Evolutionary conservation across 2,888 invertebrate species (phyloP).

Genomic region (Phaonia tiefii): DNA sequence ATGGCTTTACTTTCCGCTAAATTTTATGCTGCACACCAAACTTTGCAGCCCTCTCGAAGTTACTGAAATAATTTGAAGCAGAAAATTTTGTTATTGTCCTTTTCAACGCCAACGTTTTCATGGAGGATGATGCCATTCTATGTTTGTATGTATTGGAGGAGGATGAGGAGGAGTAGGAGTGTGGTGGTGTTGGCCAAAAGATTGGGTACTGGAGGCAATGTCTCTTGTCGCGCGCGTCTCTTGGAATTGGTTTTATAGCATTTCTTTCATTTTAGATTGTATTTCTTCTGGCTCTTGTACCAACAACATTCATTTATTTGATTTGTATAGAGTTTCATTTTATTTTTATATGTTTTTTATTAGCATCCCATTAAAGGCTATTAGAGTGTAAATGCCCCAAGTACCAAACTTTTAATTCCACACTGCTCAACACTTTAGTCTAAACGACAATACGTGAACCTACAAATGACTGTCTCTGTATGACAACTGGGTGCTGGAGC

Average conservation of each 20-base stretch:
- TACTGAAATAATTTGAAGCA: conserved; percentile 25
- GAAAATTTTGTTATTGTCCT: conserved; percentile 44
- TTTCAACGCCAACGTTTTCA: conserved; percentile 17
- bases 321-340: conserved; percentile 53
- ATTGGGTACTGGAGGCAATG: neutral
- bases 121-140: neutral
- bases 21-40: neutral
- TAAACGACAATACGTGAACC: conserved; percentile 33
- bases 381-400: conserved; percentile 61
- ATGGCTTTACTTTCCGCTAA: neutral
- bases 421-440: conserved; percentile 40
- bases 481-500: no score
- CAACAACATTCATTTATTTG: conserved; percentile 39
- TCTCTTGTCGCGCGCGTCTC: neutral
- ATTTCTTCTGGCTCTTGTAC: neutral
- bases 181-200: neutral
- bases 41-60: neutral
- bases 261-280: conserved; percentile 4
- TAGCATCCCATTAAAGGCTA: conserved; percentile 55
- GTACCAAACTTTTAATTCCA: conserved; percentile 59
- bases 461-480: no score
- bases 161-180: neutral
- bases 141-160: no score
- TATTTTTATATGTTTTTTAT: conserved; percentile 54
- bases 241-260: neutral